Evolutionary conservation across 2,888 invertebrate species (phyloP).

Genomic region (Catocala sponsa): DNA sequence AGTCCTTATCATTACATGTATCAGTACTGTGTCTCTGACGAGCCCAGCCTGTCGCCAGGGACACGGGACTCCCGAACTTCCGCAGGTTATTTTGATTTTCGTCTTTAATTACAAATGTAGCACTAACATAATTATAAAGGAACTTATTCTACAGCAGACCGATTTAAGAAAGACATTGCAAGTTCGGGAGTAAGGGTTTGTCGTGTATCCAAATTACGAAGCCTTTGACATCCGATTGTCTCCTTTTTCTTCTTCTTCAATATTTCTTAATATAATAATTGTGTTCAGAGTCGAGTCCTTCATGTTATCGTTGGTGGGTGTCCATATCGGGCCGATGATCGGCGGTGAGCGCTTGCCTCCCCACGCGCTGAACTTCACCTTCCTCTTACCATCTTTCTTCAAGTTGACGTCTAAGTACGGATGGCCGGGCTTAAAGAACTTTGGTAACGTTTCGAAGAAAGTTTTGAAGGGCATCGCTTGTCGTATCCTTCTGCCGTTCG

Average conservation of each 20-base stretch:
- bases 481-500: constrained; percentile 61
- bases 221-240: constrained; percentile 36
- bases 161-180: constrained; percentile 29
- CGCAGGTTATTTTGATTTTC: constrained; percentile 43
- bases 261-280: constrained; percentile 71
- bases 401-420: constrained; percentile 75
- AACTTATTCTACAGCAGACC: constrained; percentile 43
- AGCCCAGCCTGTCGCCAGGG: constrained; percentile 51
- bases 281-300: constrained; percentile 73
- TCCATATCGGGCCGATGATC: constrained; percentile 84
- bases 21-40: constrained; percentile 51
- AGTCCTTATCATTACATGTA: constrained; percentile 37
- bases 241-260: constrained; percentile 46
- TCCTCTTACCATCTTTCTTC: constrained; percentile 82
- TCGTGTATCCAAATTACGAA: constrained; percentile 55
- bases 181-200: constrained; percentile 56
- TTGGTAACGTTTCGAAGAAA: constrained; percentile 69
- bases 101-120: constrained; percentile 59
- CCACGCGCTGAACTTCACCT: constrained; percentile 84
- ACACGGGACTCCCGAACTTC: constrained; percentile 58
- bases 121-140: constrained; percentile 57
- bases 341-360: constrained; percentile 82
- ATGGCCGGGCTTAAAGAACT: constrained; percentile 75
- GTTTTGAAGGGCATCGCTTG: constrained; percentile 75
- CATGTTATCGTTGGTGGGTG: constrained; percentile 65